Evolutionary conservation across 2,113 vertebrate species (phyloP).

Genomic region (Polyodon spathula): DNA sequence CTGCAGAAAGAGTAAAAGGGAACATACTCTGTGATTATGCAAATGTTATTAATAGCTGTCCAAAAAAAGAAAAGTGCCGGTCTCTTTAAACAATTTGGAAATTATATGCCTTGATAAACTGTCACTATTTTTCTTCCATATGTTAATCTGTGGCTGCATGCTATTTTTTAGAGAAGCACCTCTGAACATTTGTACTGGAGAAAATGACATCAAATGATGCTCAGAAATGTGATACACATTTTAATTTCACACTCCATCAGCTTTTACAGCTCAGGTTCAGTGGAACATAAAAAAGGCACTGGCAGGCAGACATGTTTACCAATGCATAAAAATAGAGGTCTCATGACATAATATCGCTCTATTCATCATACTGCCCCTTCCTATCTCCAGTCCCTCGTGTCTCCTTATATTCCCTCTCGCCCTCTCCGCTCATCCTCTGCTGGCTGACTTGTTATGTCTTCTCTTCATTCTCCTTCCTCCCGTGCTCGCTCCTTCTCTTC

Average conservation of each 20-base stretch:
- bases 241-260: conserved; percentile 83
- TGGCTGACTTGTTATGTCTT: too few species aligned
- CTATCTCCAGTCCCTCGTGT: too few species aligned
- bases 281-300: conserved; percentile 51
- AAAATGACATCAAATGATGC: conserved; percentile 67
- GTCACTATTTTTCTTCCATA: conserved; percentile 44
- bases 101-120: conserved; percentile 42
- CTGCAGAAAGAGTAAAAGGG: neutral
- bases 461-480: too few species aligned
- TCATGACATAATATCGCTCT: conserved; percentile 17
- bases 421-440: too few species aligned
- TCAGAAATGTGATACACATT: conserved; percentile 77
- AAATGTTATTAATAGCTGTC: conserved; percentile 17
- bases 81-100: conserved; percentile 28
- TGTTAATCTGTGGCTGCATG: conserved; percentile 41
- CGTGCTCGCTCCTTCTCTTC: too few species aligned
- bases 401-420: too few species aligned
- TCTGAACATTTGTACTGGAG: conserved; percentile 49
- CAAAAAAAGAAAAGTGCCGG: conserved; percentile 5
- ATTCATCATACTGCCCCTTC: neutral
- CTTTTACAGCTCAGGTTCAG: conserved; percentile 64
- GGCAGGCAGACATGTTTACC: conserved; percentile 52
- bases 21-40: neutral
- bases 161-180: conserved; percentile 34
- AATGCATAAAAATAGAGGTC: conserved; percentile 47